Evolutionary conservation across 2,888 invertebrate species (phyloP), one percentile per base, ranked within the genome.

Genomic region (Thysanoteuthis rhombus): DNA sequence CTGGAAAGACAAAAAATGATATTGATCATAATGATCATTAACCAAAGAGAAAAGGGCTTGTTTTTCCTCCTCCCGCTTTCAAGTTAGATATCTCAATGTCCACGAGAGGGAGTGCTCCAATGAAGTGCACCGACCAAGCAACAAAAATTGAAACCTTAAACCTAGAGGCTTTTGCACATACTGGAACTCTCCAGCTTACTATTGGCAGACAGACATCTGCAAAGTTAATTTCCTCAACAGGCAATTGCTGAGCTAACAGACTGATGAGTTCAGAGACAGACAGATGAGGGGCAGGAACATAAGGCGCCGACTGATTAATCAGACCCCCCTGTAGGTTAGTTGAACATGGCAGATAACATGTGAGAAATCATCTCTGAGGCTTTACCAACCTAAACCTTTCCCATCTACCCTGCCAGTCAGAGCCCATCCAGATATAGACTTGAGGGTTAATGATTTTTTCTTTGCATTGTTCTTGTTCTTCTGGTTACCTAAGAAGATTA

Each of bases 331-430:
- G 75, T 36, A n/a, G 12, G 75, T 75, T 75, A 75, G 75, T 75
- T 75, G 75, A 75, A 75, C 75, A 75, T 75, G 75, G 75, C 75
- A 75, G 75, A 75, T 75, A n/a, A 75, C 75, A 75, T 75, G 75
- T 75, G 75, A 75, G 75, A 36, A 75, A 75, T 75, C 75, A 75
- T n/a, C n/a, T 75, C 75, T n/a, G 12, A n/a, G 58, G 10, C 36
- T 75, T 75, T n/a, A 75, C 75, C 75, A n/a, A 75, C 75, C 75
- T 25, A 75, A 36, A 36, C 75, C 75, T 16, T 75, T n/a, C 58
- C 58, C 58, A 28, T 58, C 58, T 75, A 10, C n/a, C 16, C 75
- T 75, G 75, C 8, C n/a, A n/a, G n/a, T 75, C 75, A 75, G 75
- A n/a, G 75, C 75, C 75, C 16, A 75, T 75, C 75, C 75, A n/a